Percentiles rank a stretch among this genome's conserved stretches.
Conservation (phyloP, 2,113 vertebrate genomes). For the Anarhynchus alexandrinus region DNA sequence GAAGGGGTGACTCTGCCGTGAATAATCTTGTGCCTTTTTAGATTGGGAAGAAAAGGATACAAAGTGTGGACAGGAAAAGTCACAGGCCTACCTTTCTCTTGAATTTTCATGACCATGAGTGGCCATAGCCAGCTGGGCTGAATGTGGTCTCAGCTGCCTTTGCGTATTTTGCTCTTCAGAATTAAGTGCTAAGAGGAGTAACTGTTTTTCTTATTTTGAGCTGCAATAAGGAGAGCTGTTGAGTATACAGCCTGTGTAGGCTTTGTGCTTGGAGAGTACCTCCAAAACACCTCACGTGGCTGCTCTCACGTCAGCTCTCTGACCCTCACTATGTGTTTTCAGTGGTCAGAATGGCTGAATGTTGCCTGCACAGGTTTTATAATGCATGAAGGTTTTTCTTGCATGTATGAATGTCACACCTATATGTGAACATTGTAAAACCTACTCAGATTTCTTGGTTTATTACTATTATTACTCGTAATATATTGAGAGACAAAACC, state of each 20-base stretch:
- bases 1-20: background rate
- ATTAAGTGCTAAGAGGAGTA: background rate
- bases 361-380: background rate
- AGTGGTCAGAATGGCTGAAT: background rate
- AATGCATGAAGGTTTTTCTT: background rate
- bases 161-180: background rate
- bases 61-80: background rate
- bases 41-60: background rate
- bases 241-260: background rate
- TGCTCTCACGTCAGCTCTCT: background rate
- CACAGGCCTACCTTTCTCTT: background rate
- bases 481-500: background rate
- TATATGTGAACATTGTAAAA: background rate
- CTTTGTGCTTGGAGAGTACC: background rate
- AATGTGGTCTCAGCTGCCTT: background rate
- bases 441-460: background rate
- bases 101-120: background rate
- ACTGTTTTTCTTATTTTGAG: background rate
- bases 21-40: background rate
- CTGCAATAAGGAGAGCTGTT: background rate
- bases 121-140: background rate
- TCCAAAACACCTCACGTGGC: background rate
- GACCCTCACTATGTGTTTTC: background rate
- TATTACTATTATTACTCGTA: background rate
- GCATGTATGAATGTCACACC: background rate